phyloP scores from a whole-genome alignment of 1,140 invertebrate genomes.

The Magallana angulata region DNA sequence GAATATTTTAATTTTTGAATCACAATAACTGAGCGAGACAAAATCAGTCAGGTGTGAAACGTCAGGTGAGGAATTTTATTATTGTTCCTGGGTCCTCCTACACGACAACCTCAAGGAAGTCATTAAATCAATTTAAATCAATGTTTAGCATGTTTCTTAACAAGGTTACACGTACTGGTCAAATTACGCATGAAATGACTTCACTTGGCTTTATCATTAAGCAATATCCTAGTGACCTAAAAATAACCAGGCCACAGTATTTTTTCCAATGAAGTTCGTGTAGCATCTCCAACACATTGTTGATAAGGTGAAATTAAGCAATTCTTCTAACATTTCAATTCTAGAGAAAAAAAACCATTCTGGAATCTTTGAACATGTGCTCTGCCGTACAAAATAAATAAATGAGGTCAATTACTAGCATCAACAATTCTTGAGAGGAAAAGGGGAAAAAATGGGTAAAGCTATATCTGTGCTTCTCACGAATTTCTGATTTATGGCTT shows the following conservation, averaged over 20 bases:
- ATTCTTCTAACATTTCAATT: constrained; percentile 20
- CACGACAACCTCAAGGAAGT: background rate
- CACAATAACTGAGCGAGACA: background rate
- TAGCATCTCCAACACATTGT: background rate
- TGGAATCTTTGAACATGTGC: constrained; percentile 12
- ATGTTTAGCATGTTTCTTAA: background rate
- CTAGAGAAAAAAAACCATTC: background rate
- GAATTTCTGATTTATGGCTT: constrained; percentile 28
- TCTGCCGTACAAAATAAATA: background rate
- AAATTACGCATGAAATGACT: background rate
- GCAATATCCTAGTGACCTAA: background rate
- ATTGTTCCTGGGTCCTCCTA: background rate
- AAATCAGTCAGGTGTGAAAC: constrained; percentile 12
- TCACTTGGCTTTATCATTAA: background rate
- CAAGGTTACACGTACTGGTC: background rate
- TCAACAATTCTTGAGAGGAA: constrained; percentile 1
- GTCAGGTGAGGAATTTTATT: background rate
- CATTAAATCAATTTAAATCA: constrained; percentile 19
- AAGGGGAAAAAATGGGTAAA: background rate
- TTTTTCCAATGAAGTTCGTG: constrained; percentile 15
- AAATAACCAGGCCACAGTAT: background rate
- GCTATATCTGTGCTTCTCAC: constrained; percentile 6
- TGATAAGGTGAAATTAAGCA: constrained; percentile 14
- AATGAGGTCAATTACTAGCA: constrained; percentile 30
- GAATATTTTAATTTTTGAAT: too few relatives aligned